These are phyloP conservation scores for Hirtodrosophila alboralis DNA, from an alignment of 2,888 invertebrate species.

Conservation along the genomic window DNA sequence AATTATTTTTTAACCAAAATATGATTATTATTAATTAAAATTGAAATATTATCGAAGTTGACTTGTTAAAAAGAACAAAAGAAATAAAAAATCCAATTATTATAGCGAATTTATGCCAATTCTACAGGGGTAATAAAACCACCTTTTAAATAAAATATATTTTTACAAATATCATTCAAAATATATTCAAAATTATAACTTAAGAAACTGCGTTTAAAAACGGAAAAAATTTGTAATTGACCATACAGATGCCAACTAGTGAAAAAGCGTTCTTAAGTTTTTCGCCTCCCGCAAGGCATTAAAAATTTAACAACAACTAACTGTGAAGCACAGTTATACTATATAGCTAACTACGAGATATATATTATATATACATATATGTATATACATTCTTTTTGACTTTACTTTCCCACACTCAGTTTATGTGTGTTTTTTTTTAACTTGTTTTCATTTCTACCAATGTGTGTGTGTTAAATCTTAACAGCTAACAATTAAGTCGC, in stretches of 20 bases:
- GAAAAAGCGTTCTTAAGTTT: conserved; percentile 30
- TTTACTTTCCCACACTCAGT: conserved; percentile 1
- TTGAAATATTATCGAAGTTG: too few species aligned
- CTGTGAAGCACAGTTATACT: too few species aligned
- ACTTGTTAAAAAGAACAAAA: too few species aligned
- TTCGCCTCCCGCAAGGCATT: conserved; percentile 28
- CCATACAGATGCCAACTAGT: conserved; percentile 6
- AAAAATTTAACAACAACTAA: conserved; percentile 50
- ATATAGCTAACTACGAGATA: too few species aligned
- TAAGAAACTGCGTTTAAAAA: background rate
- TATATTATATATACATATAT: background rate
- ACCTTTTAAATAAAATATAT: background rate
- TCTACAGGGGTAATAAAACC: too few species aligned
- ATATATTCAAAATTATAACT: background rate
- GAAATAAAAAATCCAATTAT: too few species aligned
- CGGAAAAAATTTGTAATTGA: conserved; percentile 1
- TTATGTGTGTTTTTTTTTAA: background rate
- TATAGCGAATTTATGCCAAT: too few species aligned
- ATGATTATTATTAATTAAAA: too few species aligned
- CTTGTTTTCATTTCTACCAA: conserved; percentile 16
- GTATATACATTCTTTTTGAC: background rate
- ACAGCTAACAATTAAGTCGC: conserved; percentile 77
- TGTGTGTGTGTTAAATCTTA: conserved; percentile 62
- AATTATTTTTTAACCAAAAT: too few species aligned
- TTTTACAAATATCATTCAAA: too few species aligned